A percentile compares a stretch with the other conserved stretches of the same genome.
Conservation (phyloP, 2,113 vertebrate genomes). For the Aspiorhynchus laticeps region DNA sequence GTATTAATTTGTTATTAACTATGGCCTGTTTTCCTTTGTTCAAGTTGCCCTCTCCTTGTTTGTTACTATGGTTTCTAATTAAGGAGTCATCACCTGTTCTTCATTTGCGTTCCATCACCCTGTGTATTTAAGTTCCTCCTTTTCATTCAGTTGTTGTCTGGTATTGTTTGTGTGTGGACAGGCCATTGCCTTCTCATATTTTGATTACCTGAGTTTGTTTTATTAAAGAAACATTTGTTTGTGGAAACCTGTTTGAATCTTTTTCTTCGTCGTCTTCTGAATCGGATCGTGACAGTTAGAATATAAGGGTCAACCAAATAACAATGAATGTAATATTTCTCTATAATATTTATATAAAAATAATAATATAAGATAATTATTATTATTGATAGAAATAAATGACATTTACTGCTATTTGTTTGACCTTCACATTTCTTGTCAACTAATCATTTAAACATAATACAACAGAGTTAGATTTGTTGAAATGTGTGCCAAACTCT, state of each 20-base stretch:
- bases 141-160: background rate
- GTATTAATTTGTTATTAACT: no score
- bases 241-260: background rate
- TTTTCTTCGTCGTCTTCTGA: background rate
- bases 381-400: background rate
- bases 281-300: no score
- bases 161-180: background rate
- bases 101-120: background rate
- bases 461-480: background rate
- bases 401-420: background rate
- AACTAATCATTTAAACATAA: background rate
- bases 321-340: no score
- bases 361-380: background rate
- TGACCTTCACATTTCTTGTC: background rate
- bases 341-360: no score
- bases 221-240: background rate
- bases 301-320: no score
- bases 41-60: background rate
- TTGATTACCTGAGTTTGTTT: background rate
- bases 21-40: no score
- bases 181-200: background rate
- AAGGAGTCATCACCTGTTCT: background rate
- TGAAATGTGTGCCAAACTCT: background rate
- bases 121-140: background rate
- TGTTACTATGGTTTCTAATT: background rate